Evolutionary conservation across 2,113 vertebrate genomes (phyloP).

Genomic region (Aspidoscelis tigris): DNA sequence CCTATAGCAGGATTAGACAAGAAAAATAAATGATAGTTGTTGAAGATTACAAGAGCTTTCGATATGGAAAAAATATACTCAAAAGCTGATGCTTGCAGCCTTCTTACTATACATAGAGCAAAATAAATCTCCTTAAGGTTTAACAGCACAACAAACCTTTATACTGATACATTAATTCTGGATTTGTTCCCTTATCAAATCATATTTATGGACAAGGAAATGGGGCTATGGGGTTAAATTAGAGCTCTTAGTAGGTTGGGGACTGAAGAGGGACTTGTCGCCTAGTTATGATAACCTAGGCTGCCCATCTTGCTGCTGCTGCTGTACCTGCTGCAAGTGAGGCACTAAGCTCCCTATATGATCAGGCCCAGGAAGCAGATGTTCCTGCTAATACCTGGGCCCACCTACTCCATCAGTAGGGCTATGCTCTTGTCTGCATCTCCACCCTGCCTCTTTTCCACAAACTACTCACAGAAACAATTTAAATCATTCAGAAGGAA

Average conservation of each 20-base stretch:
- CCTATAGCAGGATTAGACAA: conserved; percentile 31
- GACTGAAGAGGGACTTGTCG: too few relatives aligned
- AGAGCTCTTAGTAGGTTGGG: not conserved
- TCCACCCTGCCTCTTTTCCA: too few relatives aligned
- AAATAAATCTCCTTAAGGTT: not conserved
- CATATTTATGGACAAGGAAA: not conserved
- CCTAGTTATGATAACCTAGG: too few relatives aligned
- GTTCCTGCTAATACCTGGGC: too few relatives aligned
- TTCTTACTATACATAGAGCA: not conserved
- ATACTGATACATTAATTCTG: not conserved
- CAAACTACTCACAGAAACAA: too few relatives aligned
- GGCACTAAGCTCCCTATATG: too few relatives aligned
- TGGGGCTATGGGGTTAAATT: not conserved
- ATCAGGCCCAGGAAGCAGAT: too few relatives aligned
- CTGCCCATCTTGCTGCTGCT: too few relatives aligned
- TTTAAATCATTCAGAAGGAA: too few relatives aligned
- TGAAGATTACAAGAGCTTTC: conserved; percentile 32
- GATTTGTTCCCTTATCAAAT: not conserved
- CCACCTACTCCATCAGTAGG: too few relatives aligned
- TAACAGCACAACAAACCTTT: not conserved
- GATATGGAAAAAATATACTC: conserved; percentile 13
- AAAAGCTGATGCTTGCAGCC: not conserved
- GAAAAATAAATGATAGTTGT: conserved; percentile 27
- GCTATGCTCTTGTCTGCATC: too few relatives aligned
- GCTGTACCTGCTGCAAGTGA: too few relatives aligned